A percentile compares a stretch with the other conserved stretches of the same genome.
These are phyloP conservation scores for Leguminivora glycinivorella DNA, from an alignment of 1,140 invertebrate genomes.

Conservation along the genomic window DNA sequence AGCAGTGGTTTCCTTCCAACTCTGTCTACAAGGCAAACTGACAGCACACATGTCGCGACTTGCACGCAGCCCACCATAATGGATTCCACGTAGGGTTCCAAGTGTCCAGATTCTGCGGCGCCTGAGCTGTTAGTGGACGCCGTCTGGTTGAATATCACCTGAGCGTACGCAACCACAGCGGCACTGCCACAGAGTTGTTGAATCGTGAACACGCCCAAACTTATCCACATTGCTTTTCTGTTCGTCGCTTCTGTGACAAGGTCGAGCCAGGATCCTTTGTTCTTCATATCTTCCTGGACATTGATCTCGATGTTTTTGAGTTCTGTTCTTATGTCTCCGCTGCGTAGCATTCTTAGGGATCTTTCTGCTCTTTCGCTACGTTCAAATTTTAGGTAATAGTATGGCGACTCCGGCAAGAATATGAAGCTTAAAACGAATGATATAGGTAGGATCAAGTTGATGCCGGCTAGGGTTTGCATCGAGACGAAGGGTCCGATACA, in stretches of 20 bases:
- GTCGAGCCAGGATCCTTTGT: constrained; percentile 79
- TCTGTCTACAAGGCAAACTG: constrained; percentile 84
- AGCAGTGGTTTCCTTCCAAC: constrained; percentile 85
- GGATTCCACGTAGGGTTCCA: constrained; percentile 78
- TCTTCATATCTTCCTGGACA: constrained; percentile 79
- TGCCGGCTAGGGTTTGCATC: constrained; percentile 78
- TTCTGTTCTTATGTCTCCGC: constrained; percentile 81
- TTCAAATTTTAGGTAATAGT: constrained; percentile 79
- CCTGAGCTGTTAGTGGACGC: constrained; percentile 30
- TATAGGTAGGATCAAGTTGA: constrained; percentile 80
- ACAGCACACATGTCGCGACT: constrained; percentile 81
- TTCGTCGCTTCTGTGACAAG: constrained; percentile 82
- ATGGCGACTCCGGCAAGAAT: constrained; percentile 82
- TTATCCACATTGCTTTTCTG: constrained; percentile 82
- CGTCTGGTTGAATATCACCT: constrained; percentile 83
- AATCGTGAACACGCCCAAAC: constrained; percentile 83
- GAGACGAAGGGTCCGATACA: constrained; percentile 82
- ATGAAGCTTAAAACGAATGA: constrained; percentile 78
- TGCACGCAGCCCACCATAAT: constrained; percentile 85
- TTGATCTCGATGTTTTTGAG: constrained; percentile 82
- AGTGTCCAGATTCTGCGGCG: constrained; percentile 63
- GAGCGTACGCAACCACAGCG: constrained; percentile 86
- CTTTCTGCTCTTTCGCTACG: constrained; percentile 75
- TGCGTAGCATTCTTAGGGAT: constrained; percentile 77
- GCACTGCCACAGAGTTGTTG: constrained; percentile 88